Base-by-base conservation (phyloP, 2,113 vertebrate species). In the Callipepla squamata region DNA sequence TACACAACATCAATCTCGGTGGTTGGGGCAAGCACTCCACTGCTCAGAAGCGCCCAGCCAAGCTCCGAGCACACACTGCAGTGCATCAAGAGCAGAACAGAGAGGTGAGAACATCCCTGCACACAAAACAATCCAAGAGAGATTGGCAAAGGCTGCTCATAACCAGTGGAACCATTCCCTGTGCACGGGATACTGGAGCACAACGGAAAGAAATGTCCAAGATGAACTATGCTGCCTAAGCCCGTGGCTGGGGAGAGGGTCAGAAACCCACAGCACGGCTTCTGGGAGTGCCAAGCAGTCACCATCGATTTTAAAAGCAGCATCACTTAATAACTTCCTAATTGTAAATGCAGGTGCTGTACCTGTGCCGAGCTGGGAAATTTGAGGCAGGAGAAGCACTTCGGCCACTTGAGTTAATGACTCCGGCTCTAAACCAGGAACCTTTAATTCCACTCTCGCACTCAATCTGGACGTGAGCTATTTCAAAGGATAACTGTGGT, bases 81-180 rank as follows among this genome's bases (percentile, higher is more conserved):
- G 75, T 32, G 5, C 28, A 50, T 51, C 19, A 47, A 53, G 47
- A 79, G 67, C 17, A 70, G 77, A 80, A 58, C n/a, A 58, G 83
- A 93, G 76, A 77, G 68, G 90, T 66, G 83, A 76, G 86, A 83
- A 42, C 93, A 86, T 93, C 90, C 89, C 83, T 78, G 58, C 85
- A 81, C 12, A 57, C 86, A 66, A 59, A 83, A 30, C 40, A 58
- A 73, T 42, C 63, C 7, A 9, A 3, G 2, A 45, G 51, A 74
- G 91, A 78, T 6, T 45, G 85, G 85, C 67, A 85, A 75, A 65
- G 9, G 25, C 76, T 23, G 44, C 62, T 72, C 0, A 0, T 28
- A 44, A 48, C 47, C 50, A 80, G 58, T 32, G 28, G 85, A 90
- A 42, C 26, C 1, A 1, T 12, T 38, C 6, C 5, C 42, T 80